Evolutionary conservation across 2,888 invertebrate genomes (phyloP), one percentile per base, ranked within the genome.

Genomic region (Machimus atricapillus): DNA sequence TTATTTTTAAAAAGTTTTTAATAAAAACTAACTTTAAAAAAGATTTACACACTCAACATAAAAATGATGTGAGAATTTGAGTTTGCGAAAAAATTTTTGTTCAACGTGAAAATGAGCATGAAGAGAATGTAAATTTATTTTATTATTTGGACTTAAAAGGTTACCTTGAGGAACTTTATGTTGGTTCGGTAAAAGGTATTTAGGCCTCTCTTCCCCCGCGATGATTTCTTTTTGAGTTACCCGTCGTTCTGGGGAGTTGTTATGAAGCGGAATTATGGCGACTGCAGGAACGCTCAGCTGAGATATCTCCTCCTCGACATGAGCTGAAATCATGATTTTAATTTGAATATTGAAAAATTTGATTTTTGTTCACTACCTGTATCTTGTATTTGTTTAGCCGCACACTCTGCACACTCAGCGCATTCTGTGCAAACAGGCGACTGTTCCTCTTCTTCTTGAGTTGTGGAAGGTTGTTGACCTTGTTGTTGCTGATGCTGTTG

Each of bases 151-250:
- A 27, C 66, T 27, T 23, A 66, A 66, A 66, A 82, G 9, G 8
- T 46, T 87, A 89, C 89, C 89, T 89, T 88, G 87, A 31, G 88
- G 46, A 52, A 88, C 89, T 87, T 89, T 89, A 46, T 66, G 88
- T 76, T 88, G 88, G 56, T 76, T 85, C 19, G 79, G 46, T 37
- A 92, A 89, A 43, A 93, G 90, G 89, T 92, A 94, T 88, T 94
- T 93, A 3, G 95, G 95, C 23, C 95, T 91, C 90, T 95, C 95
- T 90, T 95, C 95, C 0, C 95, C 95, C 19, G 95, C 95, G 2
- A 95, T 94, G 88, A 95, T 95, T 91, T 95, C 95, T 90, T 95
- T 95, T 88, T 94, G 94, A 87, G 92, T 94, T 77, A 92, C 91
- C 90, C 89, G 91, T 46, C 92, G 91, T 89, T 92, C 93, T 34